Base-by-base conservation (phyloP, 2,113 vertebrate species). In the Gobiocypris rarus region DNA sequence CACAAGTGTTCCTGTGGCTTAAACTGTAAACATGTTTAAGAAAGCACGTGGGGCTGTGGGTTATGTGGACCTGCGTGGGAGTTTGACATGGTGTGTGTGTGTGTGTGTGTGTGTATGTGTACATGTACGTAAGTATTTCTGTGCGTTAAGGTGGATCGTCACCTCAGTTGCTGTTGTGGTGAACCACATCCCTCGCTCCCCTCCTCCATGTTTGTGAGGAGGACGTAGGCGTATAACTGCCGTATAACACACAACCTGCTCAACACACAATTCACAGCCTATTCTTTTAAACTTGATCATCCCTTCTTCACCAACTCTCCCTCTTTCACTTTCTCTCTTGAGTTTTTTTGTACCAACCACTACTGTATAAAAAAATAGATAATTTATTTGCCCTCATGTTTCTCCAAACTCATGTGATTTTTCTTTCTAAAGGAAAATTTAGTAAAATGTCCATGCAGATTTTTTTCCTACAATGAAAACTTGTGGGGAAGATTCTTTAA, bases 201-300 rank as follows among this genome's bases (percentile, higher is more conserved):
- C 73, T 84, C 58, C 43, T 56, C 73, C 75, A 67, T 84, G 43
- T 84, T 34, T 76, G 74, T 65, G 19, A 76, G 48, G 26, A 84
- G 73, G 61, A 70, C 80, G 65, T 82, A 70, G 80, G 80, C 65
- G 80, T 82, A 52, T 82, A 82, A 82, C 80, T 82, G 80, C 80
- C 61, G 48, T n/a, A n/a, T n/a, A n/a, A 82, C 48, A 82, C 48
- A 70, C 65, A 28, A 56, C 80, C 80, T 82, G 65, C 8, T 48
- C 45, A 22, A 70, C 48, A 69, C 24, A 81, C 63, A 79, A 59
- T 58, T 38, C 76, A 45, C 13, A 81, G 48, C 79, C 17, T 82
- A 50, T 82, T 82, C 65, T 82, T 70, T 56, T 28, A 67, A 81
- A 58, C 63, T 63, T 61, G n/a, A 63, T 45, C 56, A 45, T 45